Percentiles rank a stretch among this genome's conserved stretches.
These are phyloP conservation scores for Drosophila mercatorum DNA, from an alignment of 2,888 invertebrate genomes.

Conservation along the genomic window DNA sequence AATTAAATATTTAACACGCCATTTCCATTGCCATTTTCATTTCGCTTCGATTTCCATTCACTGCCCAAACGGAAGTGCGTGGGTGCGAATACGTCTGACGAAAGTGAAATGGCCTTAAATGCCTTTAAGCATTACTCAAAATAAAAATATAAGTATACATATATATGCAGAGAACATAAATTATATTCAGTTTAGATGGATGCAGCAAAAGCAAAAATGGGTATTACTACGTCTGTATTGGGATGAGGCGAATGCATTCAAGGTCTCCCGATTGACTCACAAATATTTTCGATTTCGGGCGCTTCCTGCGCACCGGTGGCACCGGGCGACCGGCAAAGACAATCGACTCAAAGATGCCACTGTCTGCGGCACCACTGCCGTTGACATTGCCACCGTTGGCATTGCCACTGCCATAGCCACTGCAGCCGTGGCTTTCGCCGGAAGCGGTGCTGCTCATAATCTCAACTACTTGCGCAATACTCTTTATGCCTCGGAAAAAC, in stretches of 20 bases:
- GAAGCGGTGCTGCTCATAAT: conserved; percentile 81
- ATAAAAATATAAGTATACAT: conserved; percentile 14
- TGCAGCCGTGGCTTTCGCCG: conserved; percentile 79
- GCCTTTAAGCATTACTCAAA: conserved; percentile 24
- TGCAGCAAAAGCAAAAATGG: conserved; percentile 29
- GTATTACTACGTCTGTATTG: conserved; percentile 47
- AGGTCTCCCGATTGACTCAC: conserved; percentile 67
- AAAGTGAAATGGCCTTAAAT: conserved; percentile 53
- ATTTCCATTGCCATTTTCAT: conserved; percentile 55
- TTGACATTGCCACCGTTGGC: conserved; percentile 38
- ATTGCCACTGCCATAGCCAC: conserved; percentile 49
- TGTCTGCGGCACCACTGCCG: conserved; percentile 28
- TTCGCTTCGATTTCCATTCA: conserved; percentile 48
- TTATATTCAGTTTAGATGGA: conserved; percentile 30
- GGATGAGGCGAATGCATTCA: conserved; percentile 35
- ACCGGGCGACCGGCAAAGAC: conserved; percentile 79
- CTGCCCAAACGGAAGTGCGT: conserved; percentile 65
- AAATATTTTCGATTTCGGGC: conserved; percentile 81
- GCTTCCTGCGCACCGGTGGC: conserved; percentile 82
- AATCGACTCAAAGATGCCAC: conserved; percentile 68
- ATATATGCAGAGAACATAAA: conserved; percentile 19
- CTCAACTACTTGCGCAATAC: conserved; percentile 65
- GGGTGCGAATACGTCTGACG: conserved; percentile 55
- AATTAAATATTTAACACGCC: conserved; percentile 53
- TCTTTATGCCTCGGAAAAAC: conserved; percentile 27